Evolutionary conservation across 2,888 invertebrate genomes (phyloP), one percentile per base, ranked within the genome.

Genomic region (Acleris laterana): DNA sequence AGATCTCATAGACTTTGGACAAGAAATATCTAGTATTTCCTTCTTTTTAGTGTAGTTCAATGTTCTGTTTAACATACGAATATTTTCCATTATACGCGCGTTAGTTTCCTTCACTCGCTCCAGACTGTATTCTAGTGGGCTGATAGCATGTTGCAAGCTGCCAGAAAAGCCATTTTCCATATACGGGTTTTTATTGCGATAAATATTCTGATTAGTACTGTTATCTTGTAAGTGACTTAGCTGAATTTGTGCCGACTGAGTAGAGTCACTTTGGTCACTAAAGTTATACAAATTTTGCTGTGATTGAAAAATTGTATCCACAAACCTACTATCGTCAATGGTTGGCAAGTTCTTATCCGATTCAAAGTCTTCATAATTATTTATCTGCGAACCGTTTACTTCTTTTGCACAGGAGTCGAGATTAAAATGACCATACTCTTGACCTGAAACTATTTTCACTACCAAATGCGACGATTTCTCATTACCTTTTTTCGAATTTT

Each of bases 101-200:
- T 93, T 93, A 64, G 90, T 93, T 76, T 89, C 87, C 70, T 90
- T 88, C 3, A 93, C 93, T 75, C 84, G 92, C 76, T 90, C 88
- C 32, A 93, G 77, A 62, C 90, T 90, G 57, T 87, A 82, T 75
- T 93, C 92, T 63, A 93, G 75, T 25, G 88, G 86, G 70, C 83
- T 84, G n/a, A 79, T 63, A 71, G 42, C 67, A 63, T 68, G 20
- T 65, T 69, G 38, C 65, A n/a, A 32, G 53, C 38, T 59, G 38
- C 32, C 16, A 17, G 57, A 7, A 20, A 51, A 46, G n/a, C 38
- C 32, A 32, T 51, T 57, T 38, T 62, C 46, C 17, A 61, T 51
- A 42, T 57, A 56, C 22, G 51, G 20, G 5, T 66, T 51, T 66
- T 51, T 66, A 51, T 52, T 62, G 16, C 46, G 32, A 46, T 56